Evolutionary conservation across 2,888 invertebrate genomes (phyloP).

Genomic region (Chymomyza fuscimana): DNA sequence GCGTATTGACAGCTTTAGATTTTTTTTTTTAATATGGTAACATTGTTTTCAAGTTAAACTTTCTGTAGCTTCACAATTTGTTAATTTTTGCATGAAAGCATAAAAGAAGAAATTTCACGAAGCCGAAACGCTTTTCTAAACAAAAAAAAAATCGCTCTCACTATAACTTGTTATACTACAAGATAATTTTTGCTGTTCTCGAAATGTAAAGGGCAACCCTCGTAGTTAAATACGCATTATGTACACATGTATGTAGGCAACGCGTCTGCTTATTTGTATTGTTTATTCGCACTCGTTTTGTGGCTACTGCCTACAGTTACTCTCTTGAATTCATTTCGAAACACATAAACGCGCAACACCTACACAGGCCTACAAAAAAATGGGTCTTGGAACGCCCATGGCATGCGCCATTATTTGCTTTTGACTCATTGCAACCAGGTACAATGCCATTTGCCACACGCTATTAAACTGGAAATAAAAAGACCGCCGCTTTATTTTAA

Average conservation of each 20-base stretch:
- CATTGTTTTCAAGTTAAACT: too few relatives aligned
- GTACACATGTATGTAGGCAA: constrained; percentile 16
- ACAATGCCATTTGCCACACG: not conserved
- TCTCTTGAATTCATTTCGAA: constrained; percentile 15
- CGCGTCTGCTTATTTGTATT: constrained; percentile 35
- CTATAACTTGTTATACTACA: too few relatives aligned
- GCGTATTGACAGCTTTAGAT: too few relatives aligned
- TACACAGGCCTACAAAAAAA: constrained; percentile 31
- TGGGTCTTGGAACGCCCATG: constrained; percentile 17
- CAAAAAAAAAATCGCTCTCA: too few relatives aligned
- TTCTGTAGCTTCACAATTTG: too few relatives aligned
- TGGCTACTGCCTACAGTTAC: constrained; percentile 30
- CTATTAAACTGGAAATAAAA: not conserved
- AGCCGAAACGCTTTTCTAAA: too few relatives aligned
- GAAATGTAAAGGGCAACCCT: not conserved
- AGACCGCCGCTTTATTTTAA: not conserved
- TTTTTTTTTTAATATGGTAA: too few relatives aligned
- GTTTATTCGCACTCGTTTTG: constrained; percentile 55
- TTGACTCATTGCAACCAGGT: constrained; percentile 32
- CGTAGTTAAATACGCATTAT: constrained; percentile 9
- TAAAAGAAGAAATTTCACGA: too few relatives aligned
- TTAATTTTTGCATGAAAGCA: too few relatives aligned
- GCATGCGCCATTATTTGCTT: constrained; percentile 52
- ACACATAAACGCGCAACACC: constrained; percentile 41
- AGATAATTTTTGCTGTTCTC: not conserved